Conservation (phyloP, 1,140 invertebrate genomes). For the Zaprionus inermis region DNA sequence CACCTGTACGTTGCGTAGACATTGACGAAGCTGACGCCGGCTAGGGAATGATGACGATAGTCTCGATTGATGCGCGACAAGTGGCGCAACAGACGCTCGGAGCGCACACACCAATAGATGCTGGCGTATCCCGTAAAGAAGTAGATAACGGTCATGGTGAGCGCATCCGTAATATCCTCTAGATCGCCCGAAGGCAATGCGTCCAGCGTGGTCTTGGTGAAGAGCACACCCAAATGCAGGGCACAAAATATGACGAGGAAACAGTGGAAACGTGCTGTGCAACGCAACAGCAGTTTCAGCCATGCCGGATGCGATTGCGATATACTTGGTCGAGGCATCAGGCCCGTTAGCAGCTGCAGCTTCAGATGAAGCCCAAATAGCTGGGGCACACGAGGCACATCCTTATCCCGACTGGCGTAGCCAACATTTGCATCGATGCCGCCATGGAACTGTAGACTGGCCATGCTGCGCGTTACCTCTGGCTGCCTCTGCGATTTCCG, state of each 20-base stretch:
- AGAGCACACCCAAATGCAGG: slow-evolving; percentile 64
- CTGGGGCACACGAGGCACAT: slow-evolving; percentile 40
- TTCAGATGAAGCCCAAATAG: slow-evolving; percentile 45
- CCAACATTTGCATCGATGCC: slow-evolving; percentile 47
- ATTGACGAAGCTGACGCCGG: slow-evolving; percentile 73
- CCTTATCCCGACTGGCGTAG: slow-evolving; percentile 40
- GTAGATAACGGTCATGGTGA: slow-evolving; percentile 77
- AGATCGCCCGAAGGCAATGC: slow-evolving; percentile 62
- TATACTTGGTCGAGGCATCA: slow-evolving; percentile 39
- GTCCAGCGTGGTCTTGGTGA: slow-evolving; percentile 66
- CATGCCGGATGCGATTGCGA: slow-evolving; percentile 37
- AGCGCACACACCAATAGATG: slow-evolving; percentile 64
- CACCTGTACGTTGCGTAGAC: slow-evolving; percentile 27
- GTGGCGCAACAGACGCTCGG: slow-evolving; percentile 35
- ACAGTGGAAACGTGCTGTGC: slow-evolving; percentile 27
- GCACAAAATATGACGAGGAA: slow-evolving; percentile 42
- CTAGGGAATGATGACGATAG: slow-evolving; percentile 77
- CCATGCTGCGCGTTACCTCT: slow-evolving; percentile 45
- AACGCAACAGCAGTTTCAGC: slow-evolving; percentile 7
- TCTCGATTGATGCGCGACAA: slow-evolving; percentile 56
- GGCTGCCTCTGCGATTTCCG: neutral
- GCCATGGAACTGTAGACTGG: slow-evolving; percentile 63
- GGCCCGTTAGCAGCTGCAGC: slow-evolving; percentile 42
- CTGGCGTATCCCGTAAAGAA: slow-evolving; percentile 65
- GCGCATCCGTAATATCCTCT: slow-evolving; percentile 70